These are phyloP conservation scores for Philotrypesis tridentata DNA, from an alignment of 1,140 invertebrate species.

Conservation along the genomic window DNA sequence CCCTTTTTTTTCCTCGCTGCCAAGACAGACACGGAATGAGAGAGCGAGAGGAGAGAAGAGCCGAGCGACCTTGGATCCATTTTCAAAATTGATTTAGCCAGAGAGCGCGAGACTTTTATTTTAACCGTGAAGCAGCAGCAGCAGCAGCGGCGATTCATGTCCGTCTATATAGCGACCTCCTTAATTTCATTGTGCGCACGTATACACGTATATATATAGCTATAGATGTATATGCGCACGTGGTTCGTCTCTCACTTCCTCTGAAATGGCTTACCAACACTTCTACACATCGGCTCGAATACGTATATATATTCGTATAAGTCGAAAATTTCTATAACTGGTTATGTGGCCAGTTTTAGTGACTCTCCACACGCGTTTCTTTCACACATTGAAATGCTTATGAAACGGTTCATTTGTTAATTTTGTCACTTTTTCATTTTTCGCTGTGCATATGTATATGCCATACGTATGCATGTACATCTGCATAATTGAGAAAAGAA, in stretches of 20 bases:
- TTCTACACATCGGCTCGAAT: too few relatives aligned
- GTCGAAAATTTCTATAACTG: not conserved
- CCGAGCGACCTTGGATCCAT: conserved; percentile 38
- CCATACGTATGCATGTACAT: too few relatives aligned
- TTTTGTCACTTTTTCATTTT: not conserved
- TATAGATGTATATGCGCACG: too few relatives aligned
- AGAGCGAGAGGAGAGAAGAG: not conserved
- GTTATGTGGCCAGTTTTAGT: not conserved
- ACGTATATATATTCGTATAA: not conserved
- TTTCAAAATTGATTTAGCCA: conserved; percentile 49
- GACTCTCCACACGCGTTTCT: not conserved
- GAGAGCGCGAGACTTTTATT: conserved; percentile 1
- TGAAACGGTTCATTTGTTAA: too few relatives aligned
- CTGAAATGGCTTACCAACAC: too few relatives aligned
- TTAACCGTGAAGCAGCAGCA: conserved; percentile 3
- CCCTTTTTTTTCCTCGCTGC: conserved; percentile 5
- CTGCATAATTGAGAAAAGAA: too few relatives aligned
- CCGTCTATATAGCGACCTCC: not conserved
- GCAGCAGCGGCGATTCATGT: conserved; percentile 18
- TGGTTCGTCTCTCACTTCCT: too few relatives aligned
- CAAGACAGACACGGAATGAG: not conserved
- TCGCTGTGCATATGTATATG: not conserved
- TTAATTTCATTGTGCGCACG: conserved; percentile 19
- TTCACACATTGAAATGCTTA: not conserved
- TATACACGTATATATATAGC: not conserved